Evolutionary conservation across 2,888 invertebrate genomes (phyloP), one percentile per base, ranked within the genome.

Genomic region (Polydrusus pterygomalis): DNA sequence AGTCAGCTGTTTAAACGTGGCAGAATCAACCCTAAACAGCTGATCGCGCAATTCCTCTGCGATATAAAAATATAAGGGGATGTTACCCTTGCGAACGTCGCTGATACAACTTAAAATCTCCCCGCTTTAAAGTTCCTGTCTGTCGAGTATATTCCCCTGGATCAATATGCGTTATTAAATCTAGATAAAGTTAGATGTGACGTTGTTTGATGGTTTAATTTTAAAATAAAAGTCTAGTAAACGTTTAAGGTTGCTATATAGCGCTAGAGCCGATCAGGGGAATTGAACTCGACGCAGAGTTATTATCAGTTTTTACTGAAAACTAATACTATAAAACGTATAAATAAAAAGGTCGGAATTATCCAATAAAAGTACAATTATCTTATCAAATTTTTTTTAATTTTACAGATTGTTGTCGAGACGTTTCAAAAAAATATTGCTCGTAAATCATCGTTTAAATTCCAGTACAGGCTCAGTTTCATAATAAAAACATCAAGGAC

Each of bases 1-100:
- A 62, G 18, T 62, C 62, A 62, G 62, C 62, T 62, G 62, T 62
- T 63, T 13, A 15, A 40, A 62, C 62, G n/a, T 40, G 18, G 13
- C 43, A 9, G 40, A 43, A 17, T 62, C 43, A 43, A 45, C 43
- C 38, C 63, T 13, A 25, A 63, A 63, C 63, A 63, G 63, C 63
- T 63, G 63, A 63, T 20, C 13, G 63, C 20, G 17, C 63, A 1
- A 63, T 63, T n/a, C 10, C 13, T 3, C 13, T 63, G 45, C 43
- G 20, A 20, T 63, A 45, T 63, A 62, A 62, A 62, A 62, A 11
- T 2, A 17, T 2, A 43, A 15, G 43, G 62, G 40, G 62, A 20
- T 11, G 20, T 51, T 62, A 62, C 62, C 25, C 25, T 25, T 25
- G 5, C 38, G n/a, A 62, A 43, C 43, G 38, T 62, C 43, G 43